Evolutionary conservation across 1,140 invertebrate species (phyloP).

Genomic region (Scaptomyza montana): DNA sequence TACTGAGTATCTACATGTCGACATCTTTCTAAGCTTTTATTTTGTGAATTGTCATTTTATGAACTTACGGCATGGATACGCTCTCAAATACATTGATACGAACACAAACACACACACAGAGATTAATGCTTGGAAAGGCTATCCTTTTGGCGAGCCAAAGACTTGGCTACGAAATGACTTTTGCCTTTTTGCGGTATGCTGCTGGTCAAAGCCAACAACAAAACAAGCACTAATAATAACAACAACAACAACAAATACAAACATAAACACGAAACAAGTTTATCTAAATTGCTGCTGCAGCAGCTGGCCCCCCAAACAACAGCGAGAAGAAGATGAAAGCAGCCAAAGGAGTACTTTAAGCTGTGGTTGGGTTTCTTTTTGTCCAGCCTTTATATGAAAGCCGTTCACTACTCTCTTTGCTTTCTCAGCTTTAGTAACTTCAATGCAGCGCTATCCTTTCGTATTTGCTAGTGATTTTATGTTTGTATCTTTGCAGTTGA

Average conservation of each 20-base stretch:
- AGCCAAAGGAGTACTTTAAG: slow-evolving; percentile 36
- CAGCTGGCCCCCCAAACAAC: slow-evolving; percentile 6
- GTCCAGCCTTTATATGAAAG: not conserved
- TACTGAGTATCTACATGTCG: slow-evolving; percentile 10
- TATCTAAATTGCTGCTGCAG: slow-evolving; percentile 74
- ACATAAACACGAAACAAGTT: slow-evolving; percentile 67
- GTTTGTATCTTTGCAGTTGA: slow-evolving; percentile 43
- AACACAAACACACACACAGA: slow-evolving; percentile 6
- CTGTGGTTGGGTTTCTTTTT: slow-evolving; percentile 50
- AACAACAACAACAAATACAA: slow-evolving; percentile 27
- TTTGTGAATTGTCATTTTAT: slow-evolving; percentile 68
- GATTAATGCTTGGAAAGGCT: slow-evolving; percentile 9
- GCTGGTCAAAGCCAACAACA: slow-evolving; percentile 57
- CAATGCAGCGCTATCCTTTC: slow-evolving; percentile 8
- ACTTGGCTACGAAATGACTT: slow-evolving; percentile 60
- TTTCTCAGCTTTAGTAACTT: too few species aligned
- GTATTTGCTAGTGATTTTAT: slow-evolving; percentile 60
- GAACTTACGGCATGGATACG: slow-evolving; percentile 65
- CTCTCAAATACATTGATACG: slow-evolving; percentile 22
- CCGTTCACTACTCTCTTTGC: not conserved
- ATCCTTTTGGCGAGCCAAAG: slow-evolving; percentile 15
- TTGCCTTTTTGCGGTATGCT: slow-evolving; percentile 74
- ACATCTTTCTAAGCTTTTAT: not conserved
- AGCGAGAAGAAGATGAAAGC: not conserved
- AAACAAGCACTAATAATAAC: slow-evolving; percentile 18